phyloP scores from a whole-genome alignment of 2,888 invertebrate genomes.

The Girardia tigrina region DNA sequence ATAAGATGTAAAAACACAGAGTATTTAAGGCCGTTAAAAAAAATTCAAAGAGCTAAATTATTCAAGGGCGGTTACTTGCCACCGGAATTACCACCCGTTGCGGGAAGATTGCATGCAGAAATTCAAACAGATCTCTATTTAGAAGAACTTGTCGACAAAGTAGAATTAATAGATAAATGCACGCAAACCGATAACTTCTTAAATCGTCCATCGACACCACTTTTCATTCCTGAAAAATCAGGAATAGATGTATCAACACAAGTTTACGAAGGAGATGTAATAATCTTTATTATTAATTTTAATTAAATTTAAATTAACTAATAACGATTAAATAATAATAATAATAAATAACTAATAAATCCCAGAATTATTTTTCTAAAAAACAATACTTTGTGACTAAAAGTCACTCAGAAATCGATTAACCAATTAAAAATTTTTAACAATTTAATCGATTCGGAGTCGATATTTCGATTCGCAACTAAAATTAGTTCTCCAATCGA shows the following conservation, averaged over 20 bases:
- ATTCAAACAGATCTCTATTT: conserved; percentile 4
- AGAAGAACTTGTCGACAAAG: neutral
- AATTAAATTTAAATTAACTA: no score
- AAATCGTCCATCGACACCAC: neutral
- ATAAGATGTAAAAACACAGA: neutral
- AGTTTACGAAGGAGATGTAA: conserved; percentile 15
- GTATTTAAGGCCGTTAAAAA: conserved; percentile 1
- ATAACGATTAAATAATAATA: no score
- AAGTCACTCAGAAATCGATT: no score
- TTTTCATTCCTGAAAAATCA: neutral
- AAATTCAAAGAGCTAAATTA: neutral
- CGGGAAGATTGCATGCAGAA: neutral
- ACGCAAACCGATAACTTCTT: neutral
- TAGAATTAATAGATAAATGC: conserved; percentile 6
- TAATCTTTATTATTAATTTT: no score
- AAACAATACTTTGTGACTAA: no score
- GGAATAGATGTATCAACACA: neutral
- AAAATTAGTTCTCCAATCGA: no score
- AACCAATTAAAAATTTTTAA: no score
- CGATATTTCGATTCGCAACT: no score
- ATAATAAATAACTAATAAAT: no score
- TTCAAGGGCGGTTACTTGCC: neutral
- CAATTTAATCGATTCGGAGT: no score
- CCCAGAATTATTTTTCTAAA: no score
- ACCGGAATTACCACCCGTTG: neutral